phyloP scores from a whole-genome alignment of 2,797 vertebrate species.

The Phylloscopus collybita region DNA sequence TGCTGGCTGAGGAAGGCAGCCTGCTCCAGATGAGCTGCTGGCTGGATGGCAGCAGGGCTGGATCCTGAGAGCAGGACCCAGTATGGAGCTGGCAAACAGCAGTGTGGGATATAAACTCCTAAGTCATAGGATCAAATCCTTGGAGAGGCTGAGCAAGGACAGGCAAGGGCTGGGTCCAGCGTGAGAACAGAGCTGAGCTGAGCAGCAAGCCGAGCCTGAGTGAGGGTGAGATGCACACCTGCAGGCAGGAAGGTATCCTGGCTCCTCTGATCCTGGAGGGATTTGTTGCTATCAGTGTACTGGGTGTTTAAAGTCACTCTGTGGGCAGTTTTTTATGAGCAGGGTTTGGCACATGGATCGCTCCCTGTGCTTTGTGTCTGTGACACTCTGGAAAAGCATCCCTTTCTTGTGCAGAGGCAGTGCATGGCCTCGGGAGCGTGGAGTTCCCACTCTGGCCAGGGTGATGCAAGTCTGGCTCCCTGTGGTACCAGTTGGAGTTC shows the following conservation, averaged over 20 bases:
- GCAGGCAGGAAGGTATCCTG: neutral
- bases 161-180: neutral
- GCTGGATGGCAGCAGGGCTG: neutral
- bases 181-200: fast-evolving
- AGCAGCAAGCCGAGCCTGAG: neutral
- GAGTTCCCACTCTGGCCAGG: neutral
- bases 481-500: fast-evolving
- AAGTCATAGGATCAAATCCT: neutral
- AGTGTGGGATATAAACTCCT: neutral
- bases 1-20: neutral
- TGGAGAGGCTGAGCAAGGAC: neutral
- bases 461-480: neutral
- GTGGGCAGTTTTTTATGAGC: neutral
- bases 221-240: neutral
- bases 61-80: neutral
- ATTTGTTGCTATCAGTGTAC: neutral
- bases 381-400: neutral
- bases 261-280: neutral
- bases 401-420: neutral
- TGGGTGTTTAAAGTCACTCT: neutral
- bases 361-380: fast-evolving
- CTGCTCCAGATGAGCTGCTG: neutral
- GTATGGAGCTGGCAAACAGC: neutral
- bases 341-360: fast-evolving
- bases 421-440: fast-evolving